Conservation (phyloP, 2,113 vertebrate species). For the Scortum barcoo region DNA sequence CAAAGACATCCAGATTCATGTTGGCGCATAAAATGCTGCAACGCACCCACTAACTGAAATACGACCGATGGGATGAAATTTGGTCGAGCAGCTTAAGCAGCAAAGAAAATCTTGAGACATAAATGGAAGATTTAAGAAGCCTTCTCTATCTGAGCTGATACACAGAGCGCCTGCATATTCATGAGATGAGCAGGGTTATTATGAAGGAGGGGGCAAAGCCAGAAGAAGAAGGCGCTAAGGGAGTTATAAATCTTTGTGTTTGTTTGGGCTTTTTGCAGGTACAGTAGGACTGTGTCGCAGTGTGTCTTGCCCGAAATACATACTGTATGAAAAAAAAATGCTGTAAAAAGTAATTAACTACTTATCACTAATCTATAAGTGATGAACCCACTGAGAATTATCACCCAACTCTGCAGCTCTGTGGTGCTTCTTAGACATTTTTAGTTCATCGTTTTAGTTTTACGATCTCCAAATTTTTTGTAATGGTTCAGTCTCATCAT, state of each 20-base stretch:
- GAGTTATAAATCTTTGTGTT: constrained; percentile 53
- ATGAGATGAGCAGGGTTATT: constrained; percentile 62
- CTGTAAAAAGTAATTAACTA: constrained; percentile 3
- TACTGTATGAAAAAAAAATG: background rate
- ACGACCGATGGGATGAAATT: constrained; percentile 40
- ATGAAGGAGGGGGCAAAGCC: constrained; percentile 46
- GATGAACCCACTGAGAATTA: background rate
- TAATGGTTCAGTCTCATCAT: background rate
- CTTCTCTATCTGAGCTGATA: constrained; percentile 56
- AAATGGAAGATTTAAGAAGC: constrained; percentile 59
- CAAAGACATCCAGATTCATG: background rate
- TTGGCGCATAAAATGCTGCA: constrained; percentile 6
- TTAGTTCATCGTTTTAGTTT: constrained; percentile 12
- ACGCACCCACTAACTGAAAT: constrained; percentile 31
- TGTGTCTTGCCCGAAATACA: background rate
- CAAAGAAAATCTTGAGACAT: constrained; percentile 50
- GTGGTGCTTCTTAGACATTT: background rate
- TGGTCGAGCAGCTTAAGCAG: constrained; percentile 34
- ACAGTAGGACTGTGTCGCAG: background rate
- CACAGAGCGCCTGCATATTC: constrained; percentile 66
- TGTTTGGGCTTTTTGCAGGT: constrained; percentile 13
- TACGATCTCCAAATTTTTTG: background rate
- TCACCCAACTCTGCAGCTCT: background rate
- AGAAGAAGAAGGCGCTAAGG: constrained; percentile 32
- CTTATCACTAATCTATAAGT: background rate